Base-by-base conservation (phyloP, 2,888 invertebrate species). In the Synanthedon andrenaeformis region DNA sequence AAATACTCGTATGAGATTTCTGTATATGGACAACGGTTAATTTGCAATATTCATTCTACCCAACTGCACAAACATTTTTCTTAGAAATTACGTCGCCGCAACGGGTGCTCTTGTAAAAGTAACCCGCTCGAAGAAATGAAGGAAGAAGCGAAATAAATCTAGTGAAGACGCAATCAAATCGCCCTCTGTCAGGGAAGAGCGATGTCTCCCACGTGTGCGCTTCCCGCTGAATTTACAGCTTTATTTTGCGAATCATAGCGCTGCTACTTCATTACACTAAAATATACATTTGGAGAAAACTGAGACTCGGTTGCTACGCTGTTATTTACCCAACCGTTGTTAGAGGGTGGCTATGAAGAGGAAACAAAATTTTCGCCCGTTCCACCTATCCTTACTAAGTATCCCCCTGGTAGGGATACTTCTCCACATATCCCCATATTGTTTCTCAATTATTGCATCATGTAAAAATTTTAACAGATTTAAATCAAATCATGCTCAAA, bases 101-200 rank as follows among this genome's bases (percentile, higher is more conserved):
- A 53, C 48, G 52, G 54, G 52, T 23, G 54, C 51, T 51, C 41
- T 57, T 52, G 17, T 52, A 53, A 56, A 54, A 58, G 57, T 58
- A 58, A 55, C 57, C 51, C 53, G 55, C 60, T 57, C 57, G 51
- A 61, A 62, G 59, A 62, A 63, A 66, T 66, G 63, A 66, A 65
- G 62, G 59, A 58, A 55, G 56, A 58, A 53, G 55, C 52, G 56
- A 58, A 65, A 74, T 77, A 75, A 74, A 76, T 78, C 74, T 67
- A 60, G 61, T 56, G 66, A 65, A 65, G 69, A 69, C 67, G 72
- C 69, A 77, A 77, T 76, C 72, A 75, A 72, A 66, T 66, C 62
- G 63, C 60, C 64, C 64, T 68, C 65, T 61, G 67, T 56, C 64
- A 61, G 58, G 64, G 58, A 63, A 66, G 72, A 72, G 55, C 52